A percentile compares a stretch with the other conserved stretches of the same genome.
Evolutionary conservation across 30 jellyfish, hydroid and myxozoan genomes (phyloP).

Genomic region (Catostylus mosaicus): DNA sequence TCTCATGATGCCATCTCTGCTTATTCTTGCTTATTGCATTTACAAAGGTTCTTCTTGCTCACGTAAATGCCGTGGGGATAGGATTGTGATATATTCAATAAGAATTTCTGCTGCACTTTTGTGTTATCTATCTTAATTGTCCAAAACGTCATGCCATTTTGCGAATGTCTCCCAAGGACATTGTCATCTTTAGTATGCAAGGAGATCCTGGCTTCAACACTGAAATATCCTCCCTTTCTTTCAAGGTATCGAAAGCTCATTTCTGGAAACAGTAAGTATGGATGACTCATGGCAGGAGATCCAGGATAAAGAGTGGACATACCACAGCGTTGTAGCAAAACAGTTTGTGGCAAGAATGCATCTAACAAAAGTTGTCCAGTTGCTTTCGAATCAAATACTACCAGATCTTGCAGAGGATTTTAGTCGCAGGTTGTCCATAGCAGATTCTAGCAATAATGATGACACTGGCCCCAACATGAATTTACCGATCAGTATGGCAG

Average conservation of each 20-base stretch:
- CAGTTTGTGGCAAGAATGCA: background rate
- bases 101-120: too few species aligned
- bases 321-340: constrained; percentile 24
- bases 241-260: constrained; percentile 50
- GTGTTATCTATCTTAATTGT: too few species aligned
- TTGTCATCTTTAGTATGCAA: too few species aligned
- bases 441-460: background rate
- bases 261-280: constrained; percentile 18
- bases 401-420: background rate
- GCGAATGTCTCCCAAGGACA: too few species aligned
- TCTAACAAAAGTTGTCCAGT: background rate
- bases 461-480: background rate
- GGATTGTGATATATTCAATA: too few species aligned
- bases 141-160: too few species aligned
- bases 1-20: too few species aligned
- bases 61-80: too few species aligned
- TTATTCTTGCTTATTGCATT: too few species aligned
- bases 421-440: background rate
- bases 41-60: too few species aligned
- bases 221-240: background rate
- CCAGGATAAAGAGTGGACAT: constrained; percentile 18
- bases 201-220: too few species aligned
- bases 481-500: background rate
- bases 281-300: constrained; percentile 43
- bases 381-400: background rate